Conservation (phyloP, 2,797 vertebrate genomes). For the Hoplostethus mediterraneus region DNA sequence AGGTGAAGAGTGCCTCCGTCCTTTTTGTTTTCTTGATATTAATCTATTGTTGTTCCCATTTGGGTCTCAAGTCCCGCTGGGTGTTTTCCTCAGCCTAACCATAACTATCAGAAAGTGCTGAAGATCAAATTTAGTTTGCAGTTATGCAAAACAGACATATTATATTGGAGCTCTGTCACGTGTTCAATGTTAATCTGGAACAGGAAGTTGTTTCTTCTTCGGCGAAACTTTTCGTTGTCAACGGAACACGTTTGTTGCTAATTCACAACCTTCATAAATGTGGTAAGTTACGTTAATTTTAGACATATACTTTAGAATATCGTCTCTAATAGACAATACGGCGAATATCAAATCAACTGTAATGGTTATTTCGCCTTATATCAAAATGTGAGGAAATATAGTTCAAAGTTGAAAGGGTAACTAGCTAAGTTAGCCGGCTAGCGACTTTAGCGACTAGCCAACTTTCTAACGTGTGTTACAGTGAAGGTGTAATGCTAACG, state of each 20-base stretch:
- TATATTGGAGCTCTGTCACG: background rate
- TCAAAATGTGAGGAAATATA: background rate
- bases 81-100: no score
- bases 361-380: no score
- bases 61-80: no score
- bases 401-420: background rate
- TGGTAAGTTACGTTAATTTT: background rate
- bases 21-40: no score
- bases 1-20: no score
- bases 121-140: no score
- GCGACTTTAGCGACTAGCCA: background rate
- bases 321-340: background rate
- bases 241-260: background rate
- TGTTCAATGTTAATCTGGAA: conserved; percentile 21
- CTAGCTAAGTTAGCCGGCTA: background rate
- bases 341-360: no score
- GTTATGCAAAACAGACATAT: no score
- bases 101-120: no score
- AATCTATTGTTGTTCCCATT: no score
- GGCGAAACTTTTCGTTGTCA: background rate
- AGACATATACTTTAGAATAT: background rate
- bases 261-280: background rate
- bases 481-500: no score
- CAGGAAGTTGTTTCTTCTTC: conserved; percentile 41
- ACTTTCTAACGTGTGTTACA: background rate